Percentiles rank a stretch among this genome's conserved stretches.
Evolutionary conservation across 2,797 vertebrate genomes (phyloP).

Genomic region (Oceanodroma leucorhoa): DNA sequence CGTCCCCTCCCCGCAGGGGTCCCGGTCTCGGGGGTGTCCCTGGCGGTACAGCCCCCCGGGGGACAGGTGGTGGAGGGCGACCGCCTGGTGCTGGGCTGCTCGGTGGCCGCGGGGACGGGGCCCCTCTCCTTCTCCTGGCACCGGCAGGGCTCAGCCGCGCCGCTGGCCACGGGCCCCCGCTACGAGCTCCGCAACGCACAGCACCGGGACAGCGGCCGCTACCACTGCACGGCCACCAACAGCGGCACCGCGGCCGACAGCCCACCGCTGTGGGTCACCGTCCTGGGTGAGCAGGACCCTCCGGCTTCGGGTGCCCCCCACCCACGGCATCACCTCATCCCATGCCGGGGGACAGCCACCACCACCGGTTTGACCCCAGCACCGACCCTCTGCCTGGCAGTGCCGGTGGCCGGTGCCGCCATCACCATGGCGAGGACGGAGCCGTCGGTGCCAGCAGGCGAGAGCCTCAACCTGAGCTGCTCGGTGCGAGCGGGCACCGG

Average conservation of each 20-base stretch:
- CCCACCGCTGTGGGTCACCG: neutral
- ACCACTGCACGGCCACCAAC: constrained; percentile 20
- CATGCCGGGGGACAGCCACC: neutral
- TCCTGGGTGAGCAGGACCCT: neutral
- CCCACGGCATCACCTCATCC: neutral
- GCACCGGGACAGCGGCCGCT: neutral
- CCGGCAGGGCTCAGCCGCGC: neutral
- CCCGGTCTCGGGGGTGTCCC: constrained; percentile 3
- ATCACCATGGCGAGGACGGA: neutral
- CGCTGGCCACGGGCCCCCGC: neutral
- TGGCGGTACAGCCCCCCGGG: neutral
- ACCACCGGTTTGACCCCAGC: neutral
- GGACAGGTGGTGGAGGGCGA: neutral
- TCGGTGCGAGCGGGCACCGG: neutral
- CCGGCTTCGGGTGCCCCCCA: neutral
- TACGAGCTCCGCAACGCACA: neutral
- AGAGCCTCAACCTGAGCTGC: neutral
- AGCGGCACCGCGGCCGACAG: neutral
- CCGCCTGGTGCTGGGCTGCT: constrained; percentile 28
- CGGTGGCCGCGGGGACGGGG: constrained; percentile 7
- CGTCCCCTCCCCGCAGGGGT: neutral
- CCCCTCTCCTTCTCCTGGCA: constrained; percentile 49
- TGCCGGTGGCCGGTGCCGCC: neutral
- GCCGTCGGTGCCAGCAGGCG: neutral
- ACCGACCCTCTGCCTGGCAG: neutral